Evolutionary conservation across 2,797 vertebrate species (phyloP).

Genomic region (Coregonus suidteri): DNA sequence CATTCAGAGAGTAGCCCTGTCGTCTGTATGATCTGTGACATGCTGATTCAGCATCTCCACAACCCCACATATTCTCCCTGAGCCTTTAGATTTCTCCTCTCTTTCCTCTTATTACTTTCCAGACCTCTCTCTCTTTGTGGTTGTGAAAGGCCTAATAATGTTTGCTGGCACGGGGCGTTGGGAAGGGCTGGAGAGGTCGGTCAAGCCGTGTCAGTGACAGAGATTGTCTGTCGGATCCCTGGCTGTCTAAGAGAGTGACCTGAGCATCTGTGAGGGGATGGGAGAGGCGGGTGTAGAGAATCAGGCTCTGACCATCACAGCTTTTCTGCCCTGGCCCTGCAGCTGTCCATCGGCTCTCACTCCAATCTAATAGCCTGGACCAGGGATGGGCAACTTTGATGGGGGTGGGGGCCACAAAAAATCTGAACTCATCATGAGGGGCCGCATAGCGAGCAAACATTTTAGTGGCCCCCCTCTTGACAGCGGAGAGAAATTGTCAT

Average conservation of each 20-base stretch:
- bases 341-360: slow-evolving; percentile 46
- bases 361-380: slow-evolving; percentile 53
- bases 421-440: too few relatives aligned
- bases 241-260: slow-evolving; percentile 24
- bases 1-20: not conserved
- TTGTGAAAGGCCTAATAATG: not conserved
- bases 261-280: not conserved
- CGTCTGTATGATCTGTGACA: slow-evolving; percentile 4
- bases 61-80: not conserved
- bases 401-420: too few relatives aligned
- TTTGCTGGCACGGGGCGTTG: not conserved
- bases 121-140: slow-evolving; percentile 4
- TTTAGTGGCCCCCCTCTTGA: too few relatives aligned
- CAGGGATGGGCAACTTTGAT: too few relatives aligned
- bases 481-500: too few relatives aligned
- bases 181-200: not conserved
- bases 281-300: not conserved
- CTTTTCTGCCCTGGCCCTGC: slow-evolving; percentile 27
- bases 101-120: not conserved
- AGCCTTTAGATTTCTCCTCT: not conserved
- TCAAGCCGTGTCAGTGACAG: slow-evolving; percentile 20
- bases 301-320: not conserved
- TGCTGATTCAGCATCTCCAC: slow-evolving; percentile 23
- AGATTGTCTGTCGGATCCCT: slow-evolving; percentile 37
- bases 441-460: too few relatives aligned